phyloP scores from a whole-genome alignment of 2,113 vertebrate genomes.

The Toxotes jaculatrix region DNA sequence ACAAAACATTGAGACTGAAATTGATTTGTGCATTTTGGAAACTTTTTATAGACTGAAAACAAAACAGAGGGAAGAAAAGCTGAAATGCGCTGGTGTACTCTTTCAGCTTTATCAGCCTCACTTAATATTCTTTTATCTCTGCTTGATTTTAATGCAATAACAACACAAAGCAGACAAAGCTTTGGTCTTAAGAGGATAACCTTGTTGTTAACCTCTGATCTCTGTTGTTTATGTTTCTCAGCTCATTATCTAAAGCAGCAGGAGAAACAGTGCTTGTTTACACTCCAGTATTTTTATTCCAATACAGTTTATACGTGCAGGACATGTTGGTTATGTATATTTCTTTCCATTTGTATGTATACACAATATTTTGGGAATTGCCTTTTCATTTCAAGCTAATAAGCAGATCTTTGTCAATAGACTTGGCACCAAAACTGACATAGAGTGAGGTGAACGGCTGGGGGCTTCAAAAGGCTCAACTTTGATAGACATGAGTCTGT shows the following conservation, averaged over 20 bases:
- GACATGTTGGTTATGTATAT: neutral
- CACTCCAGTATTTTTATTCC: neutral
- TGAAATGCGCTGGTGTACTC: neutral
- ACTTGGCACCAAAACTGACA: neutral
- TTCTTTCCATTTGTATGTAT: neutral
- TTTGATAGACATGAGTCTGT: neutral
- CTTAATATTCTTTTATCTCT: neutral
- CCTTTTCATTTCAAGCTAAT: neutral
- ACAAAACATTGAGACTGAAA: neutral
- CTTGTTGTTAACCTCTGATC: neutral
- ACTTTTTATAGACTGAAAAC: neutral
- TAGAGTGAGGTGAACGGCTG: neutral
- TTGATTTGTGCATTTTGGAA: neutral
- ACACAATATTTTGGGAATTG: neutral
- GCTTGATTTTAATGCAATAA: neutral
- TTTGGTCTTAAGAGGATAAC: neutral
- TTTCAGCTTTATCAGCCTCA: neutral
- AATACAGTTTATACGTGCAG: neutral
- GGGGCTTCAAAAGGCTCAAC: constrained; percentile 1
- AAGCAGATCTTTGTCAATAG: neutral
- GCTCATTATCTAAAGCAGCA: constrained; percentile 5
- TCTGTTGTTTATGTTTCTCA: neutral
- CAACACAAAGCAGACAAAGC: neutral
- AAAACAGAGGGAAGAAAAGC: neutral
- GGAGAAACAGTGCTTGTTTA: neutral